A percentile compares a stretch with the other conserved stretches of the same genome.
Conservation (phyloP, 1,140 invertebrate genomes). For the Sitobion miscanthi region DNA sequence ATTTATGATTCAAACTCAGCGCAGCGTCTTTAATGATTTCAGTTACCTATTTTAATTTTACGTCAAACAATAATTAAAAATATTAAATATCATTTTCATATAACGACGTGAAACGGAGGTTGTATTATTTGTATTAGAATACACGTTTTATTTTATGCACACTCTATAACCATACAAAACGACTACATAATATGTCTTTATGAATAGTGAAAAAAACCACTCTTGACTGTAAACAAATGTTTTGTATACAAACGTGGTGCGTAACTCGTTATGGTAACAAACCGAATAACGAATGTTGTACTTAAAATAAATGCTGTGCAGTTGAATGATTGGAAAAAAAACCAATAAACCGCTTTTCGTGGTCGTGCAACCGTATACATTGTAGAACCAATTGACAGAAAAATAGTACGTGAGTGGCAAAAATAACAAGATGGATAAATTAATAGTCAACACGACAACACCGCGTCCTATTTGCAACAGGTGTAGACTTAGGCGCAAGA, state of each 20-base stretch:
- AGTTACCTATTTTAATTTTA: not conserved
- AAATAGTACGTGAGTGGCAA: not conserved
- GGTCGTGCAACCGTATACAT: not conserved
- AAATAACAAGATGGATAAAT: not conserved
- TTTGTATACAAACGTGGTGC: not conserved
- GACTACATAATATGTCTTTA: not conserved
- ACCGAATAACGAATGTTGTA: not conserved
- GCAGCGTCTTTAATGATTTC: not conserved
- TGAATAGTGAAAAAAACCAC: not conserved
- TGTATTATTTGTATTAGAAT: not conserved
- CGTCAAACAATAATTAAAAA: not conserved
- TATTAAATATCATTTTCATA: not conserved
- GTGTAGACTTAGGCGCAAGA: not conserved
- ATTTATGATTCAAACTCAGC: not conserved
- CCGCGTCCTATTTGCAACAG: not conserved
- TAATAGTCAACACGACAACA: not conserved
- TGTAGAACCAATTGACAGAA: not conserved
- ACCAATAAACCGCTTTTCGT: not conserved
- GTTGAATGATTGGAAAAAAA: not conserved
- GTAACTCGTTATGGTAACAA: not conserved
- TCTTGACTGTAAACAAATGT: not conserved
- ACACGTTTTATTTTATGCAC: not conserved
- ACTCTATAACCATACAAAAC: not conserved
- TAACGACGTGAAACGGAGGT: not conserved
- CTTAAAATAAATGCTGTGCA: not conserved